These are phyloP conservation scores for Schizaphis graminum DNA, from an alignment of 2,888 invertebrate genomes.

Conservation along the genomic window DNA sequence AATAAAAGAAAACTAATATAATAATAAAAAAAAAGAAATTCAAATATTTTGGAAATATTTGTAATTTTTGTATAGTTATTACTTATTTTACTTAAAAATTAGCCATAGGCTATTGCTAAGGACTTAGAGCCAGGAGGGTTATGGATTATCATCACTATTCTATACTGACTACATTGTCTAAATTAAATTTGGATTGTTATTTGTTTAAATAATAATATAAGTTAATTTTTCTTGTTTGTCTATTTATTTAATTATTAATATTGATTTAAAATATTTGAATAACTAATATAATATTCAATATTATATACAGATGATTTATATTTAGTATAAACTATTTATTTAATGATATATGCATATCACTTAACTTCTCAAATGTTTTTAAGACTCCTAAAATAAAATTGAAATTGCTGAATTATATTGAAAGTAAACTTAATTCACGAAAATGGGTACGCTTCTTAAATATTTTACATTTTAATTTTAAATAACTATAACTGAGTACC, in stretches of 20 bases:
- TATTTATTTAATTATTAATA: background rate
- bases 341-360: background rate
- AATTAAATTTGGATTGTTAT: background rate
- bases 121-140: no score
- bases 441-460: background rate
- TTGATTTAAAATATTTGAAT: background rate
- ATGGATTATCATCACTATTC: no score
- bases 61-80: no score
- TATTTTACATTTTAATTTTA: background rate
- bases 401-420: background rate
- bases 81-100: no score
- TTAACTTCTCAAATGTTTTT: background rate
- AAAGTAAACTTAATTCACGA: background rate
- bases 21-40: no score
- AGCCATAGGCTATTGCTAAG: no score
- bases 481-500: background rate
- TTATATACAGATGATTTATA: background rate
- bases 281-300: background rate
- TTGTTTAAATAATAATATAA: background rate
- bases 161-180: background rate
- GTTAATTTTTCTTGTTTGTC: background rate
- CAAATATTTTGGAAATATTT: no score
- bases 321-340: background rate
- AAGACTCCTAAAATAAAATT: background rate
- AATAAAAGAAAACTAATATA: no score